phyloP scores from a whole-genome alignment of 1,140 invertebrate genomes.

The Drosophila orosa region DNA sequence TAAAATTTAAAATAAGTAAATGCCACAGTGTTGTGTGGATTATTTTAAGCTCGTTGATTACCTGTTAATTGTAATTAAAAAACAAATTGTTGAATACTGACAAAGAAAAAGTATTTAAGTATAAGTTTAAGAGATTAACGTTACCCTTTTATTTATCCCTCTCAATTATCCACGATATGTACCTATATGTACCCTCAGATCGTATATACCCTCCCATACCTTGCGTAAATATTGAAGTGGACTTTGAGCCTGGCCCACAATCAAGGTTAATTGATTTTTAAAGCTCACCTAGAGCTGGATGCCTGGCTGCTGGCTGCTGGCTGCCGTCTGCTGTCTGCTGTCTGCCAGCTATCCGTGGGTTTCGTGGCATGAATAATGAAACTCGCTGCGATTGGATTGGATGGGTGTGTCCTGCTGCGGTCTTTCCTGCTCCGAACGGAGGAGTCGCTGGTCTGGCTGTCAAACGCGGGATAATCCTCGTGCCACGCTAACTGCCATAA shows the following conservation, averaged over 20 bases:
- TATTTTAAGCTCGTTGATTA: not conserved
- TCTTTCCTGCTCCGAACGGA: not conserved
- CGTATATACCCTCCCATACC: slow-evolving; percentile 6
- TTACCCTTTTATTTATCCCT: not conserved
- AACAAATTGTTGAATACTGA: not conserved
- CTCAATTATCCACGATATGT: not conserved
- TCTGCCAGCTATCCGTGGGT: slow-evolving; percentile 18
- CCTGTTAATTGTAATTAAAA: slow-evolving; percentile 1
- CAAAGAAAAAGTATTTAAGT: not conserved
- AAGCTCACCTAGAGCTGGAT: slow-evolving; percentile 48
- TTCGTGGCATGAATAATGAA: slow-evolving; percentile 72
- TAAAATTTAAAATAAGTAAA: slow-evolving; percentile 5
- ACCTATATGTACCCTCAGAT: not conserved
- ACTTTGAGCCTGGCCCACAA: slow-evolving; percentile 61
- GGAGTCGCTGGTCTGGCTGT: slow-evolving; percentile 50
- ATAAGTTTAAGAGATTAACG: not conserved
- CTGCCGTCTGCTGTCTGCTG: slow-evolving; percentile 19
- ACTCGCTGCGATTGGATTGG: slow-evolving; percentile 49
- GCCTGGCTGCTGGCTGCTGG: slow-evolving; percentile 2
- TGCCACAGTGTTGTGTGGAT: not conserved
- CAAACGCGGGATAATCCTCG: slow-evolving; percentile 73
- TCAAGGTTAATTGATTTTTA: slow-evolving; percentile 84
- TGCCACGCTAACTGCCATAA: slow-evolving; percentile 77
- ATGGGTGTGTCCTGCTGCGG: slow-evolving; percentile 15
- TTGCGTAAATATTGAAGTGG: slow-evolving; percentile 30